Evolutionary conservation across 2,113 vertebrate genomes (phyloP), one percentile per base, ranked within the genome.

Genomic region (Psammodynastes pulverulentus): DNA sequence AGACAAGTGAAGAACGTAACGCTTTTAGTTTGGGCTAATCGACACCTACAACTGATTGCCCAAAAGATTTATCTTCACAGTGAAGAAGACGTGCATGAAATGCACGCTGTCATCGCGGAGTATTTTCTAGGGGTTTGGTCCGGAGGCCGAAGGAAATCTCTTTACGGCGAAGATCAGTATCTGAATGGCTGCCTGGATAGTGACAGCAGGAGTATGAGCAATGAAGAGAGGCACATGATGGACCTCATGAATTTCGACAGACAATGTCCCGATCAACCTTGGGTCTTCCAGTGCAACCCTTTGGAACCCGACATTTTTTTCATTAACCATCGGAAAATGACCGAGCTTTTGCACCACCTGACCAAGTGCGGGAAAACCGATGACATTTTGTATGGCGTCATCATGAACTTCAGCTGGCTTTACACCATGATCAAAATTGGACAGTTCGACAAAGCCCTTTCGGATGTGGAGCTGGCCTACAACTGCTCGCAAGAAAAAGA

Each of bases 381-480:
- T 67, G 99, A 99, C 96, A 98, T 99, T 88, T 98, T 99, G 93
- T 99, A 98, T 0, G 99, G 99, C 19, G 98, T 99, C 95, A 99
- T 99, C 93, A 99, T 99, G 99, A 99, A 99, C 96, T 99, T 99
- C 96, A 99, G 99, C 95, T 99, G 99, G 99, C 98, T 99, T 0
- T 99, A 99, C 92, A 99, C 99, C 89, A 99, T 99, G 99, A 98
- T 99, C 96, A 99, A 99, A 97, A 99, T 99, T 52, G 99, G 99
- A 91, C 99, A 99, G 94, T 99, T 99, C 94, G 99, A 99, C 90
- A 99, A 98, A 96, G 99, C 98, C 79, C 96, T 99, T 89, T 95
- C 97, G 1, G 99, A 99, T 95, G 99, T 99, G 86, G 99, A 99
- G 91, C 92, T 98, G 93, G 99, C 99, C 90, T 99, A 99, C 95